These are phyloP conservation scores for mouse (Mus musculus) DNA, from an alignment of 2,113 vertebrate species.

Conservation along the genomic window DNA sequence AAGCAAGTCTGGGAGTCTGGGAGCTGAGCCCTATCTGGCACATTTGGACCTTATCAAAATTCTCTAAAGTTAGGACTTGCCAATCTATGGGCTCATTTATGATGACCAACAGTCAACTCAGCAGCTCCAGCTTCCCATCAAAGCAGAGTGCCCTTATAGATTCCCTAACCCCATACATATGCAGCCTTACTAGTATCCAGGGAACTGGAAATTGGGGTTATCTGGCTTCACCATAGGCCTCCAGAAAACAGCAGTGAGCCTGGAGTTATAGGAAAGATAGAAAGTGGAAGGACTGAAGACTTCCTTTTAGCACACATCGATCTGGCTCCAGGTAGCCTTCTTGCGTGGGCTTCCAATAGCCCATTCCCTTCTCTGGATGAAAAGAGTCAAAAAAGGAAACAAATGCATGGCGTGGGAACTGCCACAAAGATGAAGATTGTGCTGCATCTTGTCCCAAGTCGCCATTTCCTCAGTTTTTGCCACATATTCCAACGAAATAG, in stretches of 20 bases:
- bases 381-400: neutral
- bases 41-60: conserved; percentile 20
- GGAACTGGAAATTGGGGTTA: neutral
- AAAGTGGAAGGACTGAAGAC: neutral
- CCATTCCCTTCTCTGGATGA: neutral
- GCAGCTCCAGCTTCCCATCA: neutral
- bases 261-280: neutral
- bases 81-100: neutral
- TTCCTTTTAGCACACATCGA: neutral
- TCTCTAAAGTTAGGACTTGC: neutral
- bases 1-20: neutral
- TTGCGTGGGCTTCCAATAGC: neutral
- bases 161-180: neutral
- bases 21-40: neutral
- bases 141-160: neutral
- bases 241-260: neutral
- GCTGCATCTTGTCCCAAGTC: neutral
- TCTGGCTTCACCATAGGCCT: neutral
- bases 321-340: neutral
- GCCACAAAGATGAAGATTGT: neutral
- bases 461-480: neutral
- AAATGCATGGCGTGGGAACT: neutral
- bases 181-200: neutral
- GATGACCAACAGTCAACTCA: neutral
- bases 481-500: neutral